Conservation (phyloP, 2,888 invertebrate species). For the Aquatica leii region DNA sequence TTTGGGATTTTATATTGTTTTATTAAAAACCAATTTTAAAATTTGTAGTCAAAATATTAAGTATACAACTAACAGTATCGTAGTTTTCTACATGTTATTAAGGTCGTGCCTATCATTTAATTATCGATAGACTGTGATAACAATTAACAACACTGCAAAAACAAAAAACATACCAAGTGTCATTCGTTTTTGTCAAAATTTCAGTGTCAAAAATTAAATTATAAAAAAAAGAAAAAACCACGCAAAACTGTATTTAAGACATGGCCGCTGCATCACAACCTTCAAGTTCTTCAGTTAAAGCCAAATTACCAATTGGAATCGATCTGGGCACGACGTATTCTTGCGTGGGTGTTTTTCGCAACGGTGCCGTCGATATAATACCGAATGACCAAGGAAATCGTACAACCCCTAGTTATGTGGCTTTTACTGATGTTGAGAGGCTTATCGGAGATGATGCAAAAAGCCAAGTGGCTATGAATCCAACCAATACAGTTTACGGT, state of each 20-base stretch:
- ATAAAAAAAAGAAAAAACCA: slow-evolving; percentile 11
- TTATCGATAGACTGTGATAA: too few relatives aligned
- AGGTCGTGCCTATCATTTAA: too few relatives aligned
- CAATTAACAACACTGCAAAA: too few relatives aligned
- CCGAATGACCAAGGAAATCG: slow-evolving; percentile 67
- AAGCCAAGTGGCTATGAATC: slow-evolving; percentile 59
- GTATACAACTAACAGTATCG: too few relatives aligned
- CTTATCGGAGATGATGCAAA: slow-evolving; percentile 62
- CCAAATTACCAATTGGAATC: slow-evolving; percentile 62
- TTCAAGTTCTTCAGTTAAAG: neutral
- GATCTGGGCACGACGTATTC: slow-evolving; percentile 72
- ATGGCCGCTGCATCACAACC: slow-evolving; percentile 22
- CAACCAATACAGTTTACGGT: slow-evolving; percentile 64
- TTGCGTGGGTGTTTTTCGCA: slow-evolving; percentile 65
- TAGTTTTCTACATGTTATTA: too few relatives aligned
- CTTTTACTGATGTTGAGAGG: slow-evolving; percentile 64
- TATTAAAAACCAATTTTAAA: too few relatives aligned
- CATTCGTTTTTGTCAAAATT: slow-evolving; percentile 28
- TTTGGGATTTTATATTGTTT: too few relatives aligned
- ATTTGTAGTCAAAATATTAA: too few relatives aligned
- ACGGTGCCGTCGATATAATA: slow-evolving; percentile 65
- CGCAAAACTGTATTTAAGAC: neutral
- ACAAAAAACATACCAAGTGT: too few relatives aligned
- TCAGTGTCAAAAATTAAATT: slow-evolving; percentile 22
- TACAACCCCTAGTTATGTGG: slow-evolving; percentile 66